Evolutionary conservation across 2,113 vertebrate species (phyloP).

Genomic region (Hippocampus zosterae): DNA sequence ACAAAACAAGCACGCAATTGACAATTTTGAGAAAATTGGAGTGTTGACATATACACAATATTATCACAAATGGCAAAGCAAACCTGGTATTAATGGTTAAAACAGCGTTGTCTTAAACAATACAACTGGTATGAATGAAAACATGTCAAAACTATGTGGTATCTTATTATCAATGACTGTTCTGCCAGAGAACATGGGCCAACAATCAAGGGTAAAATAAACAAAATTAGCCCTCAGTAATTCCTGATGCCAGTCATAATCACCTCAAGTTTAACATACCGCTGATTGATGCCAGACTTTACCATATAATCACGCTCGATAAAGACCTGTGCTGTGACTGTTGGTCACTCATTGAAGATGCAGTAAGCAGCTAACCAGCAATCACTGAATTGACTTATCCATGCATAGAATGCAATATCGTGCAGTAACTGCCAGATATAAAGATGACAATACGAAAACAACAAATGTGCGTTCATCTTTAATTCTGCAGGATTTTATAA

Average conservation of each 20-base stretch:
- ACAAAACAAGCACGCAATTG: not conserved
- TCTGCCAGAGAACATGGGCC: not conserved
- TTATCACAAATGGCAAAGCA: not conserved
- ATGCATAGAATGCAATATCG: constrained; percentile 30
- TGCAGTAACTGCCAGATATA: constrained; percentile 9
- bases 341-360: not conserved
- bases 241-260: not conserved
- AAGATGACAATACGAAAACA: constrained; percentile 49
- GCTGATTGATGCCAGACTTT: not conserved
- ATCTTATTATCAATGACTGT: not conserved
- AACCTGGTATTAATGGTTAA: not conserved
- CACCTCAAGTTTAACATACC: not conserved
- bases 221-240: not conserved
- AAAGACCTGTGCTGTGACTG: not conserved
- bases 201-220: not conserved
- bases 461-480: constrained; percentile 27
- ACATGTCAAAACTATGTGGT: not conserved
- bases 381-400: constrained; percentile 6
- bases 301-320: constrained; percentile 1
- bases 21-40: not conserved
- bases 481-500: constrained; percentile 40
- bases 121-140: not conserved
- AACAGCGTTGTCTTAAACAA: not conserved
- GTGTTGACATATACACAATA: not conserved
- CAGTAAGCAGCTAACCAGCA: not conserved